Conservation (phyloP, 2,888 invertebrate genomes). For the Copidosoma aretas region DNA sequence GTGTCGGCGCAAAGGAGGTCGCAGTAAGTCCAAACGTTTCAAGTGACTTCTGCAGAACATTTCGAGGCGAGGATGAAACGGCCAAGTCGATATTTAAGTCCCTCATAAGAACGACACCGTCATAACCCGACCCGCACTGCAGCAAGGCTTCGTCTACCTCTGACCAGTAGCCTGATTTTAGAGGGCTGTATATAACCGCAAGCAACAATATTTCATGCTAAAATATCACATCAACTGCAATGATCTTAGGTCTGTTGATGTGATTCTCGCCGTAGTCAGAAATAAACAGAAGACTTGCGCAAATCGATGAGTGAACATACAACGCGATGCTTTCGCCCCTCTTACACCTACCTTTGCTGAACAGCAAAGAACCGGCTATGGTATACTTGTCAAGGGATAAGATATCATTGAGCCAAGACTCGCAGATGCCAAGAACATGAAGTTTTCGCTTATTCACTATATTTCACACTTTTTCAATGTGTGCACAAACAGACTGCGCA, state of each 20-base stretch:
- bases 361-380: neutral
- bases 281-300: neutral
- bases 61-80: neutral
- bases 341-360: neutral
- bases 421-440: neutral
- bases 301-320: neutral
- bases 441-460: neutral
- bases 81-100: neutral
- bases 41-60: neutral
- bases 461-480: neutral
- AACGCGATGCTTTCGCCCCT: neutral
- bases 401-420: neutral
- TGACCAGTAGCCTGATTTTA: neutral
- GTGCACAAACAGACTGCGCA: neutral
- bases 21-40: neutral
- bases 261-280: neutral
- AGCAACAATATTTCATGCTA: neutral
- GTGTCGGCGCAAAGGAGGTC: neutral
- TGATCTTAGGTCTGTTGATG: neutral
- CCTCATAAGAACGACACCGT: neutral
- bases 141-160: conserved; percentile 3
- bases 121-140: neutral
- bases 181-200: neutral
- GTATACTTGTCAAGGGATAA: too few species aligned
- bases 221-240: neutral